These are phyloP conservation scores for Malacoctenus gilli DNA, from an alignment of 2,797 vertebrate genomes.

Conservation along the genomic window DNA sequence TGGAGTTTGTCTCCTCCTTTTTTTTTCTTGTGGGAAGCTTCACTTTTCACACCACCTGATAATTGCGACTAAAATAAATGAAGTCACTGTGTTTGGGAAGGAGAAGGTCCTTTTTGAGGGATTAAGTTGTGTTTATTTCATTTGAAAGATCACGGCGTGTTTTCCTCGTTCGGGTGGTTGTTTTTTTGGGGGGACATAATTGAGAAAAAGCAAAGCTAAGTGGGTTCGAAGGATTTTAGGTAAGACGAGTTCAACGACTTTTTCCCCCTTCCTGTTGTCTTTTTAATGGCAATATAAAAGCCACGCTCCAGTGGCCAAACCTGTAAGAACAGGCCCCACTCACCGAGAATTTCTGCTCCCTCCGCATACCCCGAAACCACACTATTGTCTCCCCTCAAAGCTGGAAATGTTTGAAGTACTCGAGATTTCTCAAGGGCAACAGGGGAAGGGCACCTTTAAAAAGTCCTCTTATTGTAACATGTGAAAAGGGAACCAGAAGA, in stretches of 20 bases:
- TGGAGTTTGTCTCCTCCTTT: neutral
- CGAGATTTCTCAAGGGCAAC: conserved; percentile 72
- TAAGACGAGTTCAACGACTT: conserved; percentile 18
- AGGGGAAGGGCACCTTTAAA: conserved; percentile 70
- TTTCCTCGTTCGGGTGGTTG: too few relatives aligned
- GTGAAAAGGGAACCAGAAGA: conserved; percentile 53
- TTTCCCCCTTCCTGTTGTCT: conserved; percentile 16
- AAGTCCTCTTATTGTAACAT: conserved; percentile 60
- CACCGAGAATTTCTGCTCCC: conserved; percentile 50
- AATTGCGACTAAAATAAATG: neutral
- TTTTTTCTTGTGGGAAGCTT: too few relatives aligned
- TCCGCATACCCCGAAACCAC: conserved; percentile 48
- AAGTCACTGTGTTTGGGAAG: neutral
- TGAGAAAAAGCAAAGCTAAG: conserved; percentile 8
- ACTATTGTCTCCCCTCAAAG: conserved; percentile 64
- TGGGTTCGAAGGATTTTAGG: conserved; percentile 13
- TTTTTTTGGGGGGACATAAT: too few relatives aligned
- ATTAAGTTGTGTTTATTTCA: too few relatives aligned
- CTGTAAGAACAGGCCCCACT: conserved; percentile 55
- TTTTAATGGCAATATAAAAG: conserved; percentile 44
- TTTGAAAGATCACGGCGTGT: too few relatives aligned
- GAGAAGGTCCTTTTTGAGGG: neutral
- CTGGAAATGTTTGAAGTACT: conserved; percentile 69
- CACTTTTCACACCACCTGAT: too few relatives aligned
- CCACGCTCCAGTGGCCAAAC: conserved; percentile 46